These are phyloP conservation scores for Notarius quadriscutis DNA, from an alignment of 2,113 vertebrate genomes.

Conservation along the genomic window DNA sequence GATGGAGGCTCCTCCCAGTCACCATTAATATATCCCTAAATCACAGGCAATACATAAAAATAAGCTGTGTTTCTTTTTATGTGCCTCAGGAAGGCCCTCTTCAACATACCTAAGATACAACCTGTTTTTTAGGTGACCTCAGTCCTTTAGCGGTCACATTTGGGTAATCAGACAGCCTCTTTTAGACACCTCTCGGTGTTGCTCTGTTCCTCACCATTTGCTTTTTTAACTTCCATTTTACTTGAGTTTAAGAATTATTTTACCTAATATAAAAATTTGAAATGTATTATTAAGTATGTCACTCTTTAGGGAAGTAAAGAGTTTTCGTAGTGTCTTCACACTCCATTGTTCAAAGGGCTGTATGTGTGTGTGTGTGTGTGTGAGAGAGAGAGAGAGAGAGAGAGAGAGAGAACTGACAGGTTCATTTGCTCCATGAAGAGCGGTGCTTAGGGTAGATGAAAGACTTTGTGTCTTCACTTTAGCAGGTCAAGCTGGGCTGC, in stretches of 20 bases:
- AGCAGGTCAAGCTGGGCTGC: slow-evolving; percentile 71
- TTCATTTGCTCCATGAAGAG: slow-evolving; percentile 94
- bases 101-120: background rate
- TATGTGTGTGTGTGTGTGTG: slow-evolving; percentile 47
- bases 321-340: slow-evolving; percentile 46
- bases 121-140: background rate
- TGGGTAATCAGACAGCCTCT: slow-evolving; percentile 33
- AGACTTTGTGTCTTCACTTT: slow-evolving; percentile 92
- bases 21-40: slow-evolving; percentile 83
- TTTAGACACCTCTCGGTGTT: slow-evolving; percentile 24
- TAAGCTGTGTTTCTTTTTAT: slow-evolving; percentile 99
- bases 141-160: background rate
- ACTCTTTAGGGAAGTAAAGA: slow-evolving; percentile 20
- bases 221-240: background rate
- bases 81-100: slow-evolving; percentile 87
- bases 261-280: background rate
- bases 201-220: slow-evolving; percentile 1
- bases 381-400: slow-evolving; percentile 11
- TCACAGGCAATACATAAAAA: slow-evolving; percentile 84
- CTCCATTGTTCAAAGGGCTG: slow-evolving; percentile 27
- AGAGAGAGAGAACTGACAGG: slow-evolving; percentile 88
- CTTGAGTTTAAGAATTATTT: background rate
- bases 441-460: slow-evolving; percentile 98
- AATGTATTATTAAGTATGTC: background rate
- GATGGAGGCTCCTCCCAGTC: slow-evolving; percentile 78